Evolutionary conservation across 2,113 vertebrate species (phyloP).

Genomic region (Amblyopsis rosae): DNA sequence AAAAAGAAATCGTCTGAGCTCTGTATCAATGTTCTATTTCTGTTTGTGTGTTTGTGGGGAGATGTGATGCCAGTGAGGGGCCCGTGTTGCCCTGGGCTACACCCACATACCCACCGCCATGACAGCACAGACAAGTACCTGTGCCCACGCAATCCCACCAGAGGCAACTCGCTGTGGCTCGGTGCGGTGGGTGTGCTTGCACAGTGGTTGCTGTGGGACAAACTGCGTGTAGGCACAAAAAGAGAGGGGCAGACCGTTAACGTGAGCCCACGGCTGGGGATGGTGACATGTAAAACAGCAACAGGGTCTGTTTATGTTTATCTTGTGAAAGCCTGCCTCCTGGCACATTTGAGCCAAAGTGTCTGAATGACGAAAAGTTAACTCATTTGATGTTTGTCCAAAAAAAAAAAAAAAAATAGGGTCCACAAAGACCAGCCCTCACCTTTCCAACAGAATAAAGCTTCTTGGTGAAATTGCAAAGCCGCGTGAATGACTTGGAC

Average conservation of each 20-base stretch:
- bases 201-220: slow-evolving; percentile 29
- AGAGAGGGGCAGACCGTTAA: slow-evolving; percentile 26
- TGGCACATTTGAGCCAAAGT: slow-evolving; percentile 34
- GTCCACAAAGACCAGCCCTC: too few relatives aligned
- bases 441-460: too few relatives aligned
- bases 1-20: slow-evolving; percentile 28
- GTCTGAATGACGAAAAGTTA: slow-evolving; percentile 12
- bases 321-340: slow-evolving; percentile 19
- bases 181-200: slow-evolving; percentile 43
- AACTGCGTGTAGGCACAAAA: slow-evolving; percentile 17
- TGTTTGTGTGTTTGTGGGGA: slow-evolving; percentile 46
- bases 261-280: slow-evolving; percentile 28
- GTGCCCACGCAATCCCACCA: slow-evolving; percentile 6
- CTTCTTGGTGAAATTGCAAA: too few relatives aligned
- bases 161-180: slow-evolving; percentile 8
- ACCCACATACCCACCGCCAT: slow-evolving; percentile 13
- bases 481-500: too few relatives aligned
- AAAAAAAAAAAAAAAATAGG: too few relatives aligned
- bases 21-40: slow-evolving; percentile 39
- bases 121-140: slow-evolving; percentile 14
- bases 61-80: slow-evolving; percentile 20
- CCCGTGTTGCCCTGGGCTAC: slow-evolving; percentile 33
- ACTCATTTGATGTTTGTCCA: too few relatives aligned
- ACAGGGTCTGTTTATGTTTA: slow-evolving; percentile 26
- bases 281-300: slow-evolving; percentile 31